Conservation (phyloP, 2,888 invertebrate species). For the Periphyllus acericola region DNA sequence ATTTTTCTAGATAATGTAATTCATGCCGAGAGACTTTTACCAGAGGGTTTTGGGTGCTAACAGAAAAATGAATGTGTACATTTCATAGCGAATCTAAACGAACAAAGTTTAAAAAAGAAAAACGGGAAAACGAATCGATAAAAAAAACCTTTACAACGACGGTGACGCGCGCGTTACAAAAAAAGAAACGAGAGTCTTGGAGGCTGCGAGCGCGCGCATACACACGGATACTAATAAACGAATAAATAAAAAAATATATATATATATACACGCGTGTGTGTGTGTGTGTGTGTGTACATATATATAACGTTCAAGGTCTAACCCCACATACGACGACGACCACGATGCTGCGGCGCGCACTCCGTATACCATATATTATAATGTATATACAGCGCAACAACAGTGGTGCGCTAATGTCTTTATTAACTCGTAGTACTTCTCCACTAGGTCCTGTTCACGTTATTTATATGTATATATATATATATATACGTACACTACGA, state of each 20-base stretch:
- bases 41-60: no score
- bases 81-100: no score
- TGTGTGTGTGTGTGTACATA: background rate
- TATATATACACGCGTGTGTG: background rate
- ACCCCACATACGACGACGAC: background rate
- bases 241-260: background rate
- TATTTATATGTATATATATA: background rate
- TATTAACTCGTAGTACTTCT: conserved; percentile 29
- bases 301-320: conserved; percentile 44
- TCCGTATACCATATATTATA: background rate
- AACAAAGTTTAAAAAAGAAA: no score
- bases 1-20: no score
- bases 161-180: no score
- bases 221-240: background rate
- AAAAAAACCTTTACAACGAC: no score
- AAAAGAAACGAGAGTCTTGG: no score
- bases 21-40: no score
- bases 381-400: background rate
- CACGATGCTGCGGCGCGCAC: background rate
- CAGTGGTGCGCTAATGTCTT: conserved; percentile 30
- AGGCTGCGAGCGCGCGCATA: no score
- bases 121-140: no score
- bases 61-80: no score
- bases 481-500: background rate
- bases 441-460: background rate